phyloP scores from a whole-genome alignment of 2,888 invertebrate species.

The Phanerotoma sp. region DNA sequence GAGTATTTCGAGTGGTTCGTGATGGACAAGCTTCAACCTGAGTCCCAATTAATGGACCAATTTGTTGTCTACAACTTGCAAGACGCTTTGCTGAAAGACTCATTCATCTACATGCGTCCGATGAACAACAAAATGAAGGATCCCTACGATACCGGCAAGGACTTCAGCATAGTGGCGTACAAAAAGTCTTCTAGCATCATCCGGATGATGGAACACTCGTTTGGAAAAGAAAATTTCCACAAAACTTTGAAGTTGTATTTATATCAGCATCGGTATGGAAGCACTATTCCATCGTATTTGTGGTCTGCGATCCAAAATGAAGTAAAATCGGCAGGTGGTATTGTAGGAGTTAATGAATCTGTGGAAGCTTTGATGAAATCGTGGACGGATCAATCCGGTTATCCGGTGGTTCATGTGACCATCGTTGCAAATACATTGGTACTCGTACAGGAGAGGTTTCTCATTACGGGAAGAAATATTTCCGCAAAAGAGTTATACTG shows the following conservation, averaged over 20 bases:
- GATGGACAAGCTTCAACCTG: constrained; percentile 46
- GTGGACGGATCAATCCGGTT: constrained; percentile 61
- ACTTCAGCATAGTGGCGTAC: constrained; percentile 65
- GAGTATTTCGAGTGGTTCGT: constrained; percentile 58
- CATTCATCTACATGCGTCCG: constrained; percentile 59
- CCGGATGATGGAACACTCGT: constrained; percentile 62
- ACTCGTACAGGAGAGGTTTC: constrained; percentile 42
- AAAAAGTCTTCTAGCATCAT: no score
- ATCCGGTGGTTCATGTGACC: constrained; percentile 60
- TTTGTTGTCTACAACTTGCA: constrained; percentile 60
- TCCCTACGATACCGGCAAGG: constrained; percentile 59
- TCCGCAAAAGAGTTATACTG: constrained; percentile 26
- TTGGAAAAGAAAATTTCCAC: constrained; percentile 33
- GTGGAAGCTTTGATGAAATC: constrained; percentile 58
- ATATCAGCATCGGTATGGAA: constrained; percentile 65
- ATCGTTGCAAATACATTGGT: constrained; percentile 34
- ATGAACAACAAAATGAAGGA: constrained; percentile 62
- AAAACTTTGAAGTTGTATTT: constrained; percentile 59
- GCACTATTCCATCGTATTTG: constrained; percentile 80
- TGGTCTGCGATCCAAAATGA: constrained; percentile 69
- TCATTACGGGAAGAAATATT: constrained; percentile 20
- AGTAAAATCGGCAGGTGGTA: constrained; percentile 46
- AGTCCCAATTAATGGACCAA: constrained; percentile 61
- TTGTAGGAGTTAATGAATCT: constrained; percentile 33
- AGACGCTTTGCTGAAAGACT: constrained; percentile 54